Base-by-base conservation (phyloP, 2,888 invertebrate genomes). In the Rhorus exstirpatorius region DNA sequence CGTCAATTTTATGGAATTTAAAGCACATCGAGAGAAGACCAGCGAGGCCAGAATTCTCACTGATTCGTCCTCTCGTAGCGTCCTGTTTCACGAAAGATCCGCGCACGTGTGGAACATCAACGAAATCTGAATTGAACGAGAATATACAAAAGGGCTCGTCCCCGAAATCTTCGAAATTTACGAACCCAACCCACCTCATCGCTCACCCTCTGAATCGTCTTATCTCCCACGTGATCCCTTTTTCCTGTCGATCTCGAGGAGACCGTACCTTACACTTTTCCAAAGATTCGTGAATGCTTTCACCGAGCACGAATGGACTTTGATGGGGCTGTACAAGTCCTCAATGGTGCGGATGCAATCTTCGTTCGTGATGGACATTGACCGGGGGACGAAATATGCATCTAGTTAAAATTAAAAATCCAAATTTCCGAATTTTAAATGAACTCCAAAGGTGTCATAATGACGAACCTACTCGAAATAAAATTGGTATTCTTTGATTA, bases 1-100 rank as follows among this genome's bases (percentile, higher is more conserved):
- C 72, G 44, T 51, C 38, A 67, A 86, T 83, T 83, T 84, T 86
- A 86, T 86, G 77, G 85, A 86, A 86, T 87, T 86, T 85, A 78
- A 86, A 87, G 60, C 77, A 63, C 80, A 78, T 51, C 72, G 55
- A 70, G 61, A 58, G 41, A 60, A 58, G 58, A 68, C 51, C n/a
- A 35, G 17, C 75, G 31, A 38, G 58, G 46, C 70, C 51, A 12
- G 21, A 74, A 77, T 65, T 65, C 58, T 58, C 71, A 24, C 41
- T 26, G 38, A 14, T 51, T n/a, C n/a, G 74, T 76, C 17, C 38
- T 60, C 51, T 38, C 58, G 55, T n/a, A 17, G 35, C 10, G 10
- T n/a, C 49, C n/a, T n/a, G n/a, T n/a, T n/a, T n/a, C n/a, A n/a
- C n/a, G n/a, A n/a, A 71, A 35, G 46, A 35, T 8, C 3, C 67